These are phyloP conservation scores for Brachionus calyciflorus DNA, from an alignment of 1,140 invertebrate species.

Conservation along the genomic window DNA sequence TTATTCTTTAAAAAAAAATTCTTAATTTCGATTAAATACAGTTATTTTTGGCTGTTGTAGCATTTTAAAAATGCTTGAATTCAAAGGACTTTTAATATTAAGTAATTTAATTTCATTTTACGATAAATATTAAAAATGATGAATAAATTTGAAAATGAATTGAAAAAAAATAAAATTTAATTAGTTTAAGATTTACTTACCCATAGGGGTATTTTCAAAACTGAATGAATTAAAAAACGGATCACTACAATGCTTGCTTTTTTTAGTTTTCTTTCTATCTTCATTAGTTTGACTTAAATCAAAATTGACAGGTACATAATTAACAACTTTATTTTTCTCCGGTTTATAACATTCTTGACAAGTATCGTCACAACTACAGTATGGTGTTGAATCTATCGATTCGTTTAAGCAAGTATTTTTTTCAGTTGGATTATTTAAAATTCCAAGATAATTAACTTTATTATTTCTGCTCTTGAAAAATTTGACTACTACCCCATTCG, in stretches of 20 bases:
- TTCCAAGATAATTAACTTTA: constrained; percentile 17
- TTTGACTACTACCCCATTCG: constrained; percentile 12
- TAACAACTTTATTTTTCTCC: not conserved
- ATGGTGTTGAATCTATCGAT: not conserved
- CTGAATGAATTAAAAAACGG: not conserved
- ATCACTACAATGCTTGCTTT: constrained; percentile 13
- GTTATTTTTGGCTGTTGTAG: no score
- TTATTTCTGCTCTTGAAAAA: not conserved
- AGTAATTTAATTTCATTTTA: no score
- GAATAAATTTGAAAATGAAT: no score
- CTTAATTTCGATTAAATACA: no score
- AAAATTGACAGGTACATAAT: constrained; percentile 12
- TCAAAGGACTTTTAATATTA: no score
- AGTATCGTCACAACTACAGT: not conserved
- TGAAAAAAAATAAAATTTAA: no score
- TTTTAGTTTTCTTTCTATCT: not conserved
- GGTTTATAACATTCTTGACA: constrained; percentile 1
- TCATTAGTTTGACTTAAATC: not conserved
- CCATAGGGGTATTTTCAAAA: not conserved
- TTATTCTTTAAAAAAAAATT: no score
- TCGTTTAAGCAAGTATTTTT: not conserved
- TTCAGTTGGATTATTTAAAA: not conserved
- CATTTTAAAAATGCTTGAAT: no score
- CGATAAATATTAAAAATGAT: no score
- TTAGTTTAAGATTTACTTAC: no score